Evolutionary conservation across 2,797 vertebrate species (phyloP), one percentile per base, ranked within the genome.

Genomic region (Lophotriccus pileatus): DNA sequence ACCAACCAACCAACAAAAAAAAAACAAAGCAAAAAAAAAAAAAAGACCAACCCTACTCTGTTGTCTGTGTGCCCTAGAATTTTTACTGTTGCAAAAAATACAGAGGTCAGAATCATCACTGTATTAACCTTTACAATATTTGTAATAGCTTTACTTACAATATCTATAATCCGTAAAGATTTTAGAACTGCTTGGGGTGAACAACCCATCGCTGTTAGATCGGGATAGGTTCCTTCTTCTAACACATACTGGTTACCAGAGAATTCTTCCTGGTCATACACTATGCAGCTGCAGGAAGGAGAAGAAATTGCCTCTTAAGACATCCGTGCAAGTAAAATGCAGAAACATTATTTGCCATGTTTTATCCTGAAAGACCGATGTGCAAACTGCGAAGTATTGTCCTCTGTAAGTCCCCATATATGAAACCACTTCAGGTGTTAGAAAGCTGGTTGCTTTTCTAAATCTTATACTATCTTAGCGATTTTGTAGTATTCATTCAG

Each of bases 221-320:
- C 97, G 47, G 98, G 97, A 83, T 99, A 99, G 47, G 98, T 97
- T 84, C 99, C 99, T 97, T 99, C 98, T 97, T 99, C 99, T 96
- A 99, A 94, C 49, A 99, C 98, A 12, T 98, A 99, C 98, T 99
- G 98, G 96, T 98, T 98, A 27, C 98, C 98, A 4, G 97, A 97
- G 69, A 99, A 99, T 80, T 98, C 97, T 84, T 98, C 97, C 59
- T 98, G 97, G 63, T 99, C 99, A 72, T 98, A 99, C 5, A 97
- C 97, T 96, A 99, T 97, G 98, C 99, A 99, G 95, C 99, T 99
- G 95, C 79, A 92, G 94, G 19, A 88, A 95, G 64, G 84, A 91
- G 84, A 92, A 93, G 24, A 83, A 93, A 37, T 32, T 70, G 74
- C 28, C 52, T 86, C 55, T 79, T 75, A 47, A 72, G 36, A 70